A percentile compares a stretch with the other conserved stretches of the same genome.
Conservation (phyloP, 2,888 invertebrate species). For the Thalpophila matura region DNA sequence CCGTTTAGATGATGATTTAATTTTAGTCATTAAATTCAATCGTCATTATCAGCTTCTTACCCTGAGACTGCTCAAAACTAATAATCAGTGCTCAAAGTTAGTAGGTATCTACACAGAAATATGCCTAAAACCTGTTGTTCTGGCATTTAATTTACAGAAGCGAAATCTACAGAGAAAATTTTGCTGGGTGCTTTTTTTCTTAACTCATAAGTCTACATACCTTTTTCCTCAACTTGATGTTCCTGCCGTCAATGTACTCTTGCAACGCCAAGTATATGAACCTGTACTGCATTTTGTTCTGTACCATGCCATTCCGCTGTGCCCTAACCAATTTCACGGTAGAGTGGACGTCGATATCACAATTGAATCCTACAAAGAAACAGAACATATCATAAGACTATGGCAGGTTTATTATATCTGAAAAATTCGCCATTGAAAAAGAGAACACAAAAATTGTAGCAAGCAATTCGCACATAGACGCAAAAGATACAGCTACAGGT, state of each 20-base stretch:
- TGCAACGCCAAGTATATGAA: conserved; percentile 99
- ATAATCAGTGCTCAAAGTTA: too few species aligned
- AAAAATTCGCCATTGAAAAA: neutral
- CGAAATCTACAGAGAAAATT: too few species aligned
- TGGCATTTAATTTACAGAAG: too few species aligned
- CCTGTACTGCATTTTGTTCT: conserved; percentile 99
- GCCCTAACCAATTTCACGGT: conserved; percentile 98
- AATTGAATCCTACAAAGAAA: conserved; percentile 92
- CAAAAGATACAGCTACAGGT: too few species aligned
- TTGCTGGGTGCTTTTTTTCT: too few species aligned
- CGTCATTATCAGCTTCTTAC: too few species aligned
- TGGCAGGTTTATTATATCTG: neutral
- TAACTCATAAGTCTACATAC: too few species aligned
- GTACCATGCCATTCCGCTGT: conserved; percentile 99
- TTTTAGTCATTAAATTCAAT: too few species aligned
- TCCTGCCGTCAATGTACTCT: conserved; percentile 94
- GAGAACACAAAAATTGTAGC: neutral
- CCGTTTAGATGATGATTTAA: too few species aligned
- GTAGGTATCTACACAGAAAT: too few species aligned
- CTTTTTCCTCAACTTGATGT: conserved; percentile 64
- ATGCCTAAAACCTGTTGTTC: too few species aligned
- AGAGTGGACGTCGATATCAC: conserved; percentile 98
- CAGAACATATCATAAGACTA: neutral
- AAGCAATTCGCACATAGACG: conserved; percentile 8
- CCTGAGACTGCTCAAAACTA: too few species aligned